Percentiles rank a stretch among this genome's conserved stretches.
phyloP scores from a whole-genome alignment of 2,888 invertebrate genomes.

The Digitonthophagus gazella region DNA sequence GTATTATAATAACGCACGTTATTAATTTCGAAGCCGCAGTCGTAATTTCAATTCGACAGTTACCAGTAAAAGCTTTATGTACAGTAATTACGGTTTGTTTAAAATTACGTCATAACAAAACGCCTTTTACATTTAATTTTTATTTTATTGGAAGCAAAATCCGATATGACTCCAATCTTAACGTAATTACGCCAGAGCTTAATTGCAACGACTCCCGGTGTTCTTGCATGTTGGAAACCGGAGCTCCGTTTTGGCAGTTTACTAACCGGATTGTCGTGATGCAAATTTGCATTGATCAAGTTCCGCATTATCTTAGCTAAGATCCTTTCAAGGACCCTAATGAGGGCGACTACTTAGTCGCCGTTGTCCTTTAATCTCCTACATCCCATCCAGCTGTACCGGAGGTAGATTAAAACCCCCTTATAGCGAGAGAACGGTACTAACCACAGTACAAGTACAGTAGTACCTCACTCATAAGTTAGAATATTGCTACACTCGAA shows the following conservation, averaged over 20 bases:
- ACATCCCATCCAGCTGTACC: not conserved
- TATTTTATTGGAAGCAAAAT: no score
- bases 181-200: not conserved
- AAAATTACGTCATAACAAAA: no score
- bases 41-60: not conserved
- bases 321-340: not conserved
- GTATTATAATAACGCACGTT: not conserved
- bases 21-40: not conserved
- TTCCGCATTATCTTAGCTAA: not conserved
- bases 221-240: not conserved
- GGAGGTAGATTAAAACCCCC: not conserved
- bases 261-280: not conserved
- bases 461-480: no score
- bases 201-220: not conserved
- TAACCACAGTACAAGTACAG: no score
- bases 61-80: no score
- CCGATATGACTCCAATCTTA: not conserved
- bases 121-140: no score
- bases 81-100: no score
- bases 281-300: not conserved
- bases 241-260: not conserved
- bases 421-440: not conserved
- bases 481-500: no score
- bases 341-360: not conserved
- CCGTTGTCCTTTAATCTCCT: not conserved